These are phyloP conservation scores for Bovichtus variegatus DNA, from an alignment of 2,797 vertebrate genomes.

Conservation along the genomic window DNA sequence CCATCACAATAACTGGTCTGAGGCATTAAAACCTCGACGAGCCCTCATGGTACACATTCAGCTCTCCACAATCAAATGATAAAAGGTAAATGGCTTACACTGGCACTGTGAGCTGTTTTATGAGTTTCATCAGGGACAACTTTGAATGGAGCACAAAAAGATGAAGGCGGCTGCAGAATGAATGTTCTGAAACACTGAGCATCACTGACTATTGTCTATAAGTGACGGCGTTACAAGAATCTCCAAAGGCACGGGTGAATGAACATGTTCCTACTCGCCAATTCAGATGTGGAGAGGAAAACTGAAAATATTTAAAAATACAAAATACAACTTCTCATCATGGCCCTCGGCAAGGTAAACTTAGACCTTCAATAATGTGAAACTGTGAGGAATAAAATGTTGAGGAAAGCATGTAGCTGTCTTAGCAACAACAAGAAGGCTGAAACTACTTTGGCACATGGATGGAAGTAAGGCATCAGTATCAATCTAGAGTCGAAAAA, in stretches of 20 bases:
- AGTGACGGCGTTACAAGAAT: slow-evolving; percentile 59
- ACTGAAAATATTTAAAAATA: slow-evolving; percentile 48
- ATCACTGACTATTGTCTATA: slow-evolving; percentile 54
- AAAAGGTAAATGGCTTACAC: slow-evolving; percentile 54
- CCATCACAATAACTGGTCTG: slow-evolving; percentile 42
- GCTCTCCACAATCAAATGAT: slow-evolving; percentile 61
- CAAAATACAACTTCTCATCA: slow-evolving; percentile 50
- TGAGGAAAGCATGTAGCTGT: slow-evolving; percentile 71
- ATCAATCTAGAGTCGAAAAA: slow-evolving; percentile 75
- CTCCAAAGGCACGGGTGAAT: slow-evolving; percentile 81
- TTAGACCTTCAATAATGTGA: slow-evolving; percentile 42
- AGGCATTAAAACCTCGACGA: slow-evolving; percentile 51
- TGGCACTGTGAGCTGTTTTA: slow-evolving; percentile 56
- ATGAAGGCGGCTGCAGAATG: slow-evolving; percentile 62
- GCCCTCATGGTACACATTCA: slow-evolving; percentile 63
- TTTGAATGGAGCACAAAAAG: slow-evolving; percentile 57
- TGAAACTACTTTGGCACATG: slow-evolving; percentile 88
- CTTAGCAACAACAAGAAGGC: slow-evolving; percentile 74
- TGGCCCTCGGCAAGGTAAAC: slow-evolving; percentile 28
- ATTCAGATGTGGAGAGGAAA: slow-evolving; percentile 45
- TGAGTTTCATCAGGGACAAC: slow-evolving; percentile 59
- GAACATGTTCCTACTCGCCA: slow-evolving; percentile 55
- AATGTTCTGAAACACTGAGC: slow-evolving; percentile 52
- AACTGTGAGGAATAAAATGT: slow-evolving; percentile 61
- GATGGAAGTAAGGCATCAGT: slow-evolving; percentile 90